Evolutionary conservation across 1,140 invertebrate species (phyloP).

Genomic region (Drosophila jambulina): DNA sequence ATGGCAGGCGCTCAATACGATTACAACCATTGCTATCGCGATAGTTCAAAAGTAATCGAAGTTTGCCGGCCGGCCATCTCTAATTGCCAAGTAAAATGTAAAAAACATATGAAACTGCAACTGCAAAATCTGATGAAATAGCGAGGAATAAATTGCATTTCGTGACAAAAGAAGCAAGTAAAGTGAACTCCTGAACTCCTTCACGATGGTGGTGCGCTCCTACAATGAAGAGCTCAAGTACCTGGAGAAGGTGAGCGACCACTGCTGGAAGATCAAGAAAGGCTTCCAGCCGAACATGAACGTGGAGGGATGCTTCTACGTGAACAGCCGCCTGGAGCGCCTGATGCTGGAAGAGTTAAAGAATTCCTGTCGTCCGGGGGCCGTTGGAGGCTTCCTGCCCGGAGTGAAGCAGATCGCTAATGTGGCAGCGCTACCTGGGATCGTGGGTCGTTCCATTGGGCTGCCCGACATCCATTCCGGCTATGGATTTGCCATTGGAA

Average conservation of each 20-base stretch:
- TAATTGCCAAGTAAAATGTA: slow-evolving; percentile 8
- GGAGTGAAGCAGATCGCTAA: slow-evolving; percentile 99
- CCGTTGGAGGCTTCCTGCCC: slow-evolving; percentile 98
- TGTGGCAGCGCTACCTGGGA: slow-evolving; percentile 99
- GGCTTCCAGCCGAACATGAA: slow-evolving; percentile 99
- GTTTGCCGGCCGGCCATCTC: background rate
- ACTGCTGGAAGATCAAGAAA: slow-evolving; percentile 98
- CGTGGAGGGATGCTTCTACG: slow-evolving; percentile 99
- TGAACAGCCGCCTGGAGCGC: slow-evolving; percentile 96
- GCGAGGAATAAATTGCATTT: slow-evolving; percentile 20
- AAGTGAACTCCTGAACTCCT: background rate
- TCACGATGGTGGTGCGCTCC: slow-evolving; percentile 93
- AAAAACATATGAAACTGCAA: slow-evolving; percentile 13
- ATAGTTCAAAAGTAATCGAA: background rate
- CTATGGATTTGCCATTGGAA: slow-evolving; percentile 99
- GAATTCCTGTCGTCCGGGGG: slow-evolving; percentile 94
- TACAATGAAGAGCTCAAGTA: slow-evolving; percentile 98
- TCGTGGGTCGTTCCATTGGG: slow-evolving; percentile 96
- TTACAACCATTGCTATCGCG: background rate
- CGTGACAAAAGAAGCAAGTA: slow-evolving; percentile 2
- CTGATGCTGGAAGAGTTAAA: slow-evolving; percentile 99
- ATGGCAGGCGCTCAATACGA: background rate
- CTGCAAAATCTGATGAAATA: slow-evolving; percentile 51
- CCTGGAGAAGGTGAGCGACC: slow-evolving; percentile 94
- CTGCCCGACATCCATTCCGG: slow-evolving; percentile 99